Percentiles rank a stretch among this genome's conserved stretches.
phyloP scores from a whole-genome alignment of 2,113 vertebrate genomes.

The Salvelinus fontinalis region DNA sequence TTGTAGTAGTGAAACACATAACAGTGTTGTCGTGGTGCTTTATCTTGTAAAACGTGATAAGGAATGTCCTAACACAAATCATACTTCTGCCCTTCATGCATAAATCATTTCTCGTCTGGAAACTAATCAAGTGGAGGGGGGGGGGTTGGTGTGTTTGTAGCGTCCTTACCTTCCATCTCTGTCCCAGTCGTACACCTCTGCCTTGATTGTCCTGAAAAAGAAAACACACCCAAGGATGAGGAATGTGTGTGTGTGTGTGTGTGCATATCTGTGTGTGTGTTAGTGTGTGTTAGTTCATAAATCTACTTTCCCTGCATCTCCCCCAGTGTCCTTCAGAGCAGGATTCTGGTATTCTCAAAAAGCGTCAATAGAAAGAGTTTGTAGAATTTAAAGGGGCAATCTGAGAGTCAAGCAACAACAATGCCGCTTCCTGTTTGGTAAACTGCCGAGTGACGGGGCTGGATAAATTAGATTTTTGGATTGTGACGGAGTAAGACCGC shows the following conservation, averaged over 20 bases:
- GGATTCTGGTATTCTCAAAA: conserved; percentile 11
- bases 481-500: too few species aligned
- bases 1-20: neutral
- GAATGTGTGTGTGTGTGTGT: conserved; percentile 4
- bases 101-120: neutral
- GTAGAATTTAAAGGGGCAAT: conserved; percentile 17
- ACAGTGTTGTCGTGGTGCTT: neutral
- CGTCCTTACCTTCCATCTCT: conserved; percentile 87
- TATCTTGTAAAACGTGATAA: neutral
- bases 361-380: conserved; percentile 19
- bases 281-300: neutral
- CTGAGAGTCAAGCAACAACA: neutral
- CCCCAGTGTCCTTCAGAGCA: conserved; percentile 11
- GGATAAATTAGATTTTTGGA: too few species aligned
- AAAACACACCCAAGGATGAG: conserved; percentile 26
- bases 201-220: conserved; percentile 85
- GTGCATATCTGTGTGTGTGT: neutral
- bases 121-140: neutral
- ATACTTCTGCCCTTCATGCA: neutral
- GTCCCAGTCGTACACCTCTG: conserved; percentile 94
- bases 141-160: neutral
- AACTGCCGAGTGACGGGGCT: too few species aligned
- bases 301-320: fast-evolving
- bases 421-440: neutral
- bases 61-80: neutral